Evolutionary conservation across 2,888 invertebrate genomes (phyloP), one percentile per base, ranked within the genome.

Genomic region (Mechanitis messenoides): DNA sequence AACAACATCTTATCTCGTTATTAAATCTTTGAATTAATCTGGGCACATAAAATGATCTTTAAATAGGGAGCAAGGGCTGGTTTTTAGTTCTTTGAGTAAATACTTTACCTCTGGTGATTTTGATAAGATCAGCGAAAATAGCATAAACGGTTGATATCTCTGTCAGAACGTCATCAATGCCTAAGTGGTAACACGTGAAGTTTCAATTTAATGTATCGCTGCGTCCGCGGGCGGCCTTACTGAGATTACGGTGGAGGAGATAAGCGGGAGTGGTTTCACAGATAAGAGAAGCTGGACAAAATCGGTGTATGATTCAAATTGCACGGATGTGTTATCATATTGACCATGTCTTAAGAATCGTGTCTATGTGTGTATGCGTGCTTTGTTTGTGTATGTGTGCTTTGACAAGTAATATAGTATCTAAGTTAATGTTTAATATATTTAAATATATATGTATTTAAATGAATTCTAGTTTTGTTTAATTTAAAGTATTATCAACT

Each of bases 211-310:
- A 46, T 33, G 3, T 35, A 11, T 45, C 7, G 33, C 35, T 38
- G 59, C 59, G 58, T 20, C 42, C 57, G 69, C 57, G 64, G 66
- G 61, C 64, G 60, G 68, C 77, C 68, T 79, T 73, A 75, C 74
- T 71, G 75, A 82, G 78, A 78, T 78, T 73, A 77, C 74, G 72
- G 68, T 69, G 59, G 63, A 62, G 60, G 55, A 67, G 83, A 84
- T 84, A 84, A 74, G 69, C 61, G 72, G 69, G 82, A 84, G 84
- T 84, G 84, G 83, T 84, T 80, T 83, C 75, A 69, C 71, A 77
- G 84, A 83, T 84, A 83, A 70, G 67, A 2, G 62, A 57, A 74
- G 73, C 74, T 71, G 74, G 75, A 73, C 76, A 71, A 81, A 78
- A 80, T 78, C 79, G 71, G 74, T 75, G 75, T 80, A 81, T 83